Conservation (phyloP, 2,888 invertebrate genomes). For the Eupithecia centaureata region DNA sequence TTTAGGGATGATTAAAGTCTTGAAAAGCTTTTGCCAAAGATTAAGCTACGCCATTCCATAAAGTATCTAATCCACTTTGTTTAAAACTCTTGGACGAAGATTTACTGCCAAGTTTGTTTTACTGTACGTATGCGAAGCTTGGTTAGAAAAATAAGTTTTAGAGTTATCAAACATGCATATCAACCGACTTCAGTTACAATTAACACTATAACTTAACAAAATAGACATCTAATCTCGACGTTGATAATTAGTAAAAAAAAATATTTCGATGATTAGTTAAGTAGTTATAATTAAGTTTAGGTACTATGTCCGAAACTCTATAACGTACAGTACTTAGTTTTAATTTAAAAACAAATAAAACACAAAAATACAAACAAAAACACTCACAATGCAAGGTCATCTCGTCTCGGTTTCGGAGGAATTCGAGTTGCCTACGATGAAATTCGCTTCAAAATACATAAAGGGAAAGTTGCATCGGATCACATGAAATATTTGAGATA, state of each 20-base stretch:
- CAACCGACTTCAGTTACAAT: neutral
- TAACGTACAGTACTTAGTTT: too few relatives aligned
- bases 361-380: slow-evolving; percentile 2
- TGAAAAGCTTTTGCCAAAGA: neutral
- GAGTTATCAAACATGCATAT: neutral
- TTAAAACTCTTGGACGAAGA: slow-evolving; percentile 38
- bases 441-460: slow-evolving; percentile 40
- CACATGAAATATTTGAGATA: slow-evolving; percentile 60
- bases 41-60: slow-evolving; percentile 12
- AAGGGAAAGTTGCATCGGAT: slow-evolving; percentile 52
- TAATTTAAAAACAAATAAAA: neutral
- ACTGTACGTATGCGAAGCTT: neutral
- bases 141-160: neutral
- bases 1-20: neutral
- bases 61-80: slow-evolving; percentile 47
- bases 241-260: too few relatives aligned
- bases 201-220: neutral
- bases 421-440: slow-evolving; percentile 43
- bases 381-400: slow-evolving; percentile 68
- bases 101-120: slow-evolving; percentile 37
- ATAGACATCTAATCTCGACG: too few relatives aligned
- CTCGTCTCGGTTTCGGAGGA: slow-evolving; percentile 58
- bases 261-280: too few relatives aligned
- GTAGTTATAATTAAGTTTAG: too few relatives aligned
- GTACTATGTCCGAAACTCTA: too few relatives aligned